Percentiles rank a stretch among this genome's conserved stretches.
Evolutionary conservation across 2,888 invertebrate genomes (phyloP).

Genomic region (Athalia cordata): DNA sequence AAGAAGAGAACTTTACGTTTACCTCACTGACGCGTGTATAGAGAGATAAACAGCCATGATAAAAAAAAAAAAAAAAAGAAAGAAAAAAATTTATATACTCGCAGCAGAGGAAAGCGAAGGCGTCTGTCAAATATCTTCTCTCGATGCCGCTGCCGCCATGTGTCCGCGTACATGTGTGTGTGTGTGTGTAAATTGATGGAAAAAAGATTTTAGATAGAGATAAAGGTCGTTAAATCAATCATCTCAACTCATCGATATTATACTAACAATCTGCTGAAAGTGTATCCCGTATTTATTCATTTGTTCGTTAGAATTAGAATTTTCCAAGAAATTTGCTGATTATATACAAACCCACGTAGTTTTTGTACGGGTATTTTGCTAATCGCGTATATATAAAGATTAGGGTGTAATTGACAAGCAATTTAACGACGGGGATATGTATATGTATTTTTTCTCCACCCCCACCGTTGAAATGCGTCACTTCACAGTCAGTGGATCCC

Average conservation of each 20-base stretch:
- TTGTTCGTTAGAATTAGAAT: no score
- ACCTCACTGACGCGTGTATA: neutral
- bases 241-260: no score
- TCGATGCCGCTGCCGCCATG: no score
- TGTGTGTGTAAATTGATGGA: no score
- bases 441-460: neutral
- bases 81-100: neutral
- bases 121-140: no score
- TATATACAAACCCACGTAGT: neutral
- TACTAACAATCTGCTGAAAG: no score
- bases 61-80: neutral
- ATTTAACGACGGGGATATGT: neutral
- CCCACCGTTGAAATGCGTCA: neutral
- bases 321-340: no score
- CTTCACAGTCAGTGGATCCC: conserved; percentile 11
- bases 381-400: neutral
- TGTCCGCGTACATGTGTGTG: no score
- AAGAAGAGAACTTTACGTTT: neutral
- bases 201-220: no score
- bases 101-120: no score
- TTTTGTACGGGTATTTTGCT: neutral
- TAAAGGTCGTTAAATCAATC: no score
- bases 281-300: no score
- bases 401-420: conserved; percentile 7
- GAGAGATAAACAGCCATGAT: neutral